Conservation (phyloP, 2,888 invertebrate species). For the Nasonovia ribisnigri region DNA sequence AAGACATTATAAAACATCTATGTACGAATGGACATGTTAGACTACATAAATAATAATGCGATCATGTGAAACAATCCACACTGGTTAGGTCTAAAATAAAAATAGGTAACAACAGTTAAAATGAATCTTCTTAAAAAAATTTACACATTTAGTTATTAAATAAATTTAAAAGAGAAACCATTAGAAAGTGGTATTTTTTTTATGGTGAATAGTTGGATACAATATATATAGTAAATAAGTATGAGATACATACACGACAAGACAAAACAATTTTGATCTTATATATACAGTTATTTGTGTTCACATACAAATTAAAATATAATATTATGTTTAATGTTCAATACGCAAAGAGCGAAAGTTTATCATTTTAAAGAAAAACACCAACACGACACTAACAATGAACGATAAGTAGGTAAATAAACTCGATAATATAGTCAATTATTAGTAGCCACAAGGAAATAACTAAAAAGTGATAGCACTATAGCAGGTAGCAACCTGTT, state of each 20-base stretch:
- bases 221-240: not conserved
- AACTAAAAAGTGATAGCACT: constrained; percentile 40
- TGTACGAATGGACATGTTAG: constrained; percentile 51
- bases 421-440: not conserved
- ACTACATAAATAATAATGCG: constrained; percentile 25
- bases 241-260: constrained; percentile 10
- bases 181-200: constrained; percentile 45
- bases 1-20: constrained; percentile 65
- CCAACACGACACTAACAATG: constrained; percentile 4
- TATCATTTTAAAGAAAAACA: not conserved
- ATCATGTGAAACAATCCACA: constrained; percentile 31
- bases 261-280: not conserved
- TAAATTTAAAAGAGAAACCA: constrained; percentile 42
- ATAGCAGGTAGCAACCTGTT: constrained; percentile 35
- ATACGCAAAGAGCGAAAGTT: not conserved
- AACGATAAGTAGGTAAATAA: constrained; percentile 1
- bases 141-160: not conserved
- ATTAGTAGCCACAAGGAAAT: not conserved
- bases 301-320: not conserved
- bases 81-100: constrained; percentile 30
- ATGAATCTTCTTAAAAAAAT: not conserved
- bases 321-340: not conserved
- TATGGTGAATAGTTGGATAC: not conserved
- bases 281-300: not conserved
- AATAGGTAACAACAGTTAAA: not conserved